phyloP scores from a whole-genome alignment of 2,797 vertebrate species.

The Poecilia gillii region DNA sequence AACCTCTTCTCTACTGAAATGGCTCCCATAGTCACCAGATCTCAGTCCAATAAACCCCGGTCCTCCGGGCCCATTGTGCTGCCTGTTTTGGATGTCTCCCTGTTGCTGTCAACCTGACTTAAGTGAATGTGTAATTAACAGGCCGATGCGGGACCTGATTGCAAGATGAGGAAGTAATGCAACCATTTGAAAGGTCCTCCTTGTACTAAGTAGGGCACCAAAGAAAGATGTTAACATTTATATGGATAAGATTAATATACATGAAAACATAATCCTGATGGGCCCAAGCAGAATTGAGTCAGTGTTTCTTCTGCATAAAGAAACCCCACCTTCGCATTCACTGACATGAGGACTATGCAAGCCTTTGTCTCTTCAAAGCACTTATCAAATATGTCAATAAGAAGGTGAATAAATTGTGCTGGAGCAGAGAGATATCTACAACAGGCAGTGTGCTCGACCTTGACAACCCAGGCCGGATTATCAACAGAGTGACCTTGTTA shows the following conservation, averaged over 20 bases:
- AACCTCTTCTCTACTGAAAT: no score
- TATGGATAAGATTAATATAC: conserved; percentile 38
- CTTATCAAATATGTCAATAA: conserved; percentile 45
- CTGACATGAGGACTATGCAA: conserved; percentile 11
- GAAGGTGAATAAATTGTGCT: not conserved
- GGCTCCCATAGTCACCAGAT: no score
- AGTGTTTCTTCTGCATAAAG: conserved; percentile 10
- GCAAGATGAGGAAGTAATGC: no score
- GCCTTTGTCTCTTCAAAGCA: conserved; percentile 43
- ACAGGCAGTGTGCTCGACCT: not conserved
- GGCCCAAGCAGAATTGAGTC: conserved; percentile 16
- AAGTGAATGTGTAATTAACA: no score
- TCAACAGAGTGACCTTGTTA: not conserved
- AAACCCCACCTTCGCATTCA: conserved; percentile 13
- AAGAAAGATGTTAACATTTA: conserved; percentile 39
- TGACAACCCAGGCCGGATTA: not conserved
- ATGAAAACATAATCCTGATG: conserved; percentile 40
- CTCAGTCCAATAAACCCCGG: no score
- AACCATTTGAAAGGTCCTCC: conserved; percentile 16
- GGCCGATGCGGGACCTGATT: no score
- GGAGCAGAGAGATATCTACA: no score
- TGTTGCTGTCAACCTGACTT: no score
- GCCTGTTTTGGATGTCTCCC: no score
- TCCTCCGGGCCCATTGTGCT: no score
- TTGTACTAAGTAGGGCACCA: conserved; percentile 55